phyloP scores from a whole-genome alignment of 2,888 invertebrate species.

The Chironomus riparius region DNA sequence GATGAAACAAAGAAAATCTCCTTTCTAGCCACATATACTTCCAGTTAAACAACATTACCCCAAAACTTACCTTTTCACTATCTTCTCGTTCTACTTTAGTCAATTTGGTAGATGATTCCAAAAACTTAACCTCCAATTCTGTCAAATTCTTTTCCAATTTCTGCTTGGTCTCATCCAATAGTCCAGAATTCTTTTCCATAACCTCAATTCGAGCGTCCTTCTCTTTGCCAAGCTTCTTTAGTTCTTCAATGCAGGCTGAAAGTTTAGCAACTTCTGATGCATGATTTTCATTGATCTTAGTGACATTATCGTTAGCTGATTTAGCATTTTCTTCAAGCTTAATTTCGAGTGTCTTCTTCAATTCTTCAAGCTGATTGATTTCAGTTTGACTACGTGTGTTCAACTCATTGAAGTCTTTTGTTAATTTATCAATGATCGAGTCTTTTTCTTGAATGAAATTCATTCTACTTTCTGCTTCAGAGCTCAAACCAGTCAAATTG shows the following conservation, averaged over 20 bases:
- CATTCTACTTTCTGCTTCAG: constrained; percentile 42
- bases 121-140: constrained; percentile 29
- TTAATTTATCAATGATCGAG: constrained; percentile 33
- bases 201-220: constrained; percentile 36
- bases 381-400: constrained; percentile 34
- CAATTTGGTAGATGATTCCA: constrained; percentile 31
- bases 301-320: constrained; percentile 31
- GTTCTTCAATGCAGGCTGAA: constrained; percentile 44
- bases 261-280: constrained; percentile 42
- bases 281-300: constrained; percentile 31
- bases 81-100: constrained; percentile 24
- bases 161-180: constrained; percentile 38
- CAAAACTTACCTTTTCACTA: constrained; percentile 16
- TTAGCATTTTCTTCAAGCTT: constrained; percentile 45
- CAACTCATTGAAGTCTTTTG: constrained; percentile 38
- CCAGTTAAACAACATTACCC: too few relatives aligned
- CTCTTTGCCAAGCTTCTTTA: constrained; percentile 45
- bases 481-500: background rate
- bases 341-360: constrained; percentile 42
- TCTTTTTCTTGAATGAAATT: constrained; percentile 32
- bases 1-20: too few relatives aligned
- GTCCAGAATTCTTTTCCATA: constrained; percentile 29
- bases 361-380: background rate
- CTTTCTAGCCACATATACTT: too few relatives aligned
- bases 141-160: constrained; percentile 29